Conservation (phyloP, 2,113 vertebrate species). For the Sander vitreus region DNA sequence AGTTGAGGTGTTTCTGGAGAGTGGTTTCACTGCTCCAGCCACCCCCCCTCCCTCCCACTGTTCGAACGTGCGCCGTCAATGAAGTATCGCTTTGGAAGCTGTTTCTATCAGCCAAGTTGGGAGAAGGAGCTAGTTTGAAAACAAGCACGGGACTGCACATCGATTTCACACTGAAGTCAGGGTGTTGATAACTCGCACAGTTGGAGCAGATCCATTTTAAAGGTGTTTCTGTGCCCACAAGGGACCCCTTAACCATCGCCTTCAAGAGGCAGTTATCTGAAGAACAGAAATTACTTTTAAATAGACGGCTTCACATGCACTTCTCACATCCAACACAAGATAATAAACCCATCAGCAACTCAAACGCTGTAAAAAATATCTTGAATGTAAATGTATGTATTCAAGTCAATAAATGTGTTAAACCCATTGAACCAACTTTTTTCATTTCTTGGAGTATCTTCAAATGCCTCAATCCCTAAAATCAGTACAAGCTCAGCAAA, state of each 20-base stretch:
- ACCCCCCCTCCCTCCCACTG: neutral
- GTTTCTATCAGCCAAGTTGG: constrained; percentile 10
- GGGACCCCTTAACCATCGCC: constrained; percentile 29
- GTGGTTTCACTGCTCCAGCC: neutral
- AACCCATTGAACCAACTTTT: too few species aligned
- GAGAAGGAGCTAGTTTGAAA: constrained; percentile 17
- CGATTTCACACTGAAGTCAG: constrained; percentile 42
- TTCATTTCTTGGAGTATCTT: too few species aligned
- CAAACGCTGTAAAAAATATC: neutral
- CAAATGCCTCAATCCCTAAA: too few species aligned
- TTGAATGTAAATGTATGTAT: neutral
- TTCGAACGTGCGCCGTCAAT: neutral
- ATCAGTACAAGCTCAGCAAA: too few species aligned
- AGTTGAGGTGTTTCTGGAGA: neutral
- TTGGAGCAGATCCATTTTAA: constrained; percentile 59
- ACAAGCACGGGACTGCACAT: constrained; percentile 50
- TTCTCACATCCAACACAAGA: neutral
- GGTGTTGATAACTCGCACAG: constrained; percentile 65
- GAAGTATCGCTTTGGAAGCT: constrained; percentile 21
- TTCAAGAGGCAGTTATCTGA: constrained; percentile 3
- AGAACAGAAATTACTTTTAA: neutral
- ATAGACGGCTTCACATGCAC: neutral
- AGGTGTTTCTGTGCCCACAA: constrained; percentile 58
- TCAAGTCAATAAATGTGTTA: too few species aligned
- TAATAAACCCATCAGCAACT: neutral